phyloP scores from a whole-genome alignment of 2,113 vertebrate species.

The Dicrurus megarhynchus region DNA sequence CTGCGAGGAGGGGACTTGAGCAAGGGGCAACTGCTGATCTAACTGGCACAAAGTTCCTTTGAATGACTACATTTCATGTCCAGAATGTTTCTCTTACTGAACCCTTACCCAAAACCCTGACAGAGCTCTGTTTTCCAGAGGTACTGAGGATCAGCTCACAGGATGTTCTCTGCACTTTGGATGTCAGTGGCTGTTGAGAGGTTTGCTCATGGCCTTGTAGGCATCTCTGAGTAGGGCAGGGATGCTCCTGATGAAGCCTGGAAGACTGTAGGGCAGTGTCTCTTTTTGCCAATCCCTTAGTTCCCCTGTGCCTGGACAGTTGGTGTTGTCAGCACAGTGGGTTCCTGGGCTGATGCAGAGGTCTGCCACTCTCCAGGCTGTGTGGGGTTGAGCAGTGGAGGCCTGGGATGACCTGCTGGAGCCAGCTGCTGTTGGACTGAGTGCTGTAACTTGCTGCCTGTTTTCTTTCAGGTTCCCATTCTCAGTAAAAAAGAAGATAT shows the following conservation, averaged over 20 bases:
- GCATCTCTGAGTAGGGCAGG: not conserved
- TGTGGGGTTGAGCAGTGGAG: fast-evolving
- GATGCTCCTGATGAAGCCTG: not conserved
- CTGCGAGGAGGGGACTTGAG: not conserved
- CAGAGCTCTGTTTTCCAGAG: not conserved
- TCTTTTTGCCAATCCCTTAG: not conserved
- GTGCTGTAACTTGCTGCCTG: not conserved
- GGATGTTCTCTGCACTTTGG: not conserved
- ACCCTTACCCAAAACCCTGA: not conserved
- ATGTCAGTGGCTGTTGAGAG: not conserved
- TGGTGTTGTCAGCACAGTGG: not conserved
- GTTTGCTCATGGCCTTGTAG: not conserved
- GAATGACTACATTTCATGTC: not conserved
- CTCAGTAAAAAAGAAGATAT: conserved; percentile 82
- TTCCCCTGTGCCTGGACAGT: not conserved
- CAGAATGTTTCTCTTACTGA: not conserved
- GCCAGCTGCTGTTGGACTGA: not conserved
- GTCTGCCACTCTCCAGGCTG: not conserved
- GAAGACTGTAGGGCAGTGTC: too few relatives aligned
- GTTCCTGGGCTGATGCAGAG: not conserved
- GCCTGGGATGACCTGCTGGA: not conserved
- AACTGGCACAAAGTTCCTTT: not conserved
- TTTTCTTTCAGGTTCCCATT: conserved; percentile 75
- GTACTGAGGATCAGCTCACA: not conserved
- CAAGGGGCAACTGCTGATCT: not conserved